Evolutionary conservation across 2,113 vertebrate genomes (phyloP).

Genomic region (Lathamus discolor): DNA sequence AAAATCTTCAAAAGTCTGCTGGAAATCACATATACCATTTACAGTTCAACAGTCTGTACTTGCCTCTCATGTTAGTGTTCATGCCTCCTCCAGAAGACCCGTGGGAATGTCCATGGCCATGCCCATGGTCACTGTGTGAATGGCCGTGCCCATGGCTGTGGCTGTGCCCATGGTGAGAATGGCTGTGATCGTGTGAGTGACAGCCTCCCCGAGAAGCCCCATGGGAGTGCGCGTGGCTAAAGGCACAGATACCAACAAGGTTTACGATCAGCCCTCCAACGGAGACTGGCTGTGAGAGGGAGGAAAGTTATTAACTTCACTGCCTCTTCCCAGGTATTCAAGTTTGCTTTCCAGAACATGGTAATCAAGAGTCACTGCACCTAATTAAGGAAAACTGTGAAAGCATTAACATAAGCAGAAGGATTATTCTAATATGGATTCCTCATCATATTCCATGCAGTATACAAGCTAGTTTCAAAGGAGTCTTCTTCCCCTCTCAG

Average conservation of each 20-base stretch:
- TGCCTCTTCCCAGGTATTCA: background rate
- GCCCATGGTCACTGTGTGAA: conserved; percentile 79
- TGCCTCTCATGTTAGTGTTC: conserved; percentile 98
- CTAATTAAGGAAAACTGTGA: background rate
- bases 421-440: background rate
- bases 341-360: background rate
- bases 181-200: conserved; percentile 83
- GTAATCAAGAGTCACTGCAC: background rate
- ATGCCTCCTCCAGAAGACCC: conserved; percentile 83
- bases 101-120: conserved; percentile 82
- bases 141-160: conserved; percentile 71
- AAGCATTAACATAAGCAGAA: background rate
- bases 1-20: background rate
- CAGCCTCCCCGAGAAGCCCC: conserved; percentile 81
- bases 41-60: background rate
- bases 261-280: conserved; percentile 95
- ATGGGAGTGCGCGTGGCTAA: conserved; percentile 92
- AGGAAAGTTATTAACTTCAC: conserved; percentile 10
- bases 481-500: background rate
- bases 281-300: conserved; percentile 87
- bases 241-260: conserved; percentile 97
- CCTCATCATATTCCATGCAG: background rate
- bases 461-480: background rate
- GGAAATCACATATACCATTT: background rate
- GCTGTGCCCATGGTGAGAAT: conserved; percentile 82